Evolutionary conservation across 2,797 vertebrate genomes (phyloP).

Genomic region (Microhierax caerulescens): DNA sequence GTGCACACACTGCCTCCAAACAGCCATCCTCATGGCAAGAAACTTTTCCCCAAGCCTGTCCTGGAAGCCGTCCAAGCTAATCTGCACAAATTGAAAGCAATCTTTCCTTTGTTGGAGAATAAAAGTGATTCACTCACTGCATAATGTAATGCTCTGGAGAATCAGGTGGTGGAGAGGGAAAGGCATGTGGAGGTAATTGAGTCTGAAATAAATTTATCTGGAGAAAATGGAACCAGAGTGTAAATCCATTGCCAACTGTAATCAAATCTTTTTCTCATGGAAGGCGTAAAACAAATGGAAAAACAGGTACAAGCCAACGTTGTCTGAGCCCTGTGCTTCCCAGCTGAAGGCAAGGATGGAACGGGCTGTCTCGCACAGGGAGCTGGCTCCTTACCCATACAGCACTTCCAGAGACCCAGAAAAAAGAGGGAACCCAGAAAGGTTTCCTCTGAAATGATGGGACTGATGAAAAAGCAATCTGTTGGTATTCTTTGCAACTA

Average conservation of each 20-base stretch:
- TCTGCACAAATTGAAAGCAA: conserved; percentile 55
- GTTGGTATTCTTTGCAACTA: background rate
- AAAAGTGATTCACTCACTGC: conserved; percentile 33
- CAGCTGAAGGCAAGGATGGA: background rate
- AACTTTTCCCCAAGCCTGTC: background rate
- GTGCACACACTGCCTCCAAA: background rate
- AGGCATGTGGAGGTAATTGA: conserved; percentile 28
- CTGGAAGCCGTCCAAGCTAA: conserved; percentile 38
- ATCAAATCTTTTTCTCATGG: conserved; percentile 9
- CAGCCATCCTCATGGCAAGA: background rate
- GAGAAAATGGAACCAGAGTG: conserved; percentile 23
- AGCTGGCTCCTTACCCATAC: background rate
- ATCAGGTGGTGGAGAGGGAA: conserved; percentile 10
- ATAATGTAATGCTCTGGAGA: conserved; percentile 47
- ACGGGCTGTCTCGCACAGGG: background rate
- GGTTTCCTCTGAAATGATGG: background rate
- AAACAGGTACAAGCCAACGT: background rate
- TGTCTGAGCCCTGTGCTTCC: background rate
- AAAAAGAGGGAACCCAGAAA: background rate
- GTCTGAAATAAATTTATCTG: conserved; percentile 46
- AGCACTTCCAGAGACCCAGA: background rate
- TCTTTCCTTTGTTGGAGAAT: conserved; percentile 5
- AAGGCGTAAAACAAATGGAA: background rate
- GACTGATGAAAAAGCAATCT: background rate
- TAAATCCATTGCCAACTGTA: conserved; percentile 23